Conservation (phyloP, 2,888 invertebrate species). For the Lypha dubia region DNA sequence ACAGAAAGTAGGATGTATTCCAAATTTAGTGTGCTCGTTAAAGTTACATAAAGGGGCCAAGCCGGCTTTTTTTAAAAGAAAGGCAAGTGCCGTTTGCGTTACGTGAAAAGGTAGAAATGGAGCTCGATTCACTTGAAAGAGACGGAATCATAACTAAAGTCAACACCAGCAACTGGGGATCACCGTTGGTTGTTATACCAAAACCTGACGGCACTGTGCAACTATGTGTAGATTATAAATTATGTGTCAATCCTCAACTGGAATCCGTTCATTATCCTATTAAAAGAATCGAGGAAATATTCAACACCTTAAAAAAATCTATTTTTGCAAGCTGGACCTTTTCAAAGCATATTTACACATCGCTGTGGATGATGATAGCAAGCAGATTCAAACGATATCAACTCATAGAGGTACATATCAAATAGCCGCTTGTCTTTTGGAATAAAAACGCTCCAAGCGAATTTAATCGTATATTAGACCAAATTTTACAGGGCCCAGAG, state of each 20-base stretch:
- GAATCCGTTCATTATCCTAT: background rate
- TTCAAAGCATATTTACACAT: background rate
- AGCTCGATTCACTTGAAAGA: slow-evolving; percentile 1
- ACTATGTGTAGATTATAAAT: background rate
- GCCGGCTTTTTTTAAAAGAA: slow-evolving; percentile 44
- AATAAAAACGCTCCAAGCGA: background rate
- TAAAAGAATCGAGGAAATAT: background rate
- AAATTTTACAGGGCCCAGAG: background rate
- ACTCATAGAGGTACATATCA: background rate
- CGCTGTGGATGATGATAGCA: background rate
- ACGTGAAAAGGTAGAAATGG: slow-evolving; percentile 4
- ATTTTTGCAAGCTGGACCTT: background rate
- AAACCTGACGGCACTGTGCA: background rate
- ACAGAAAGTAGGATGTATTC: background rate
- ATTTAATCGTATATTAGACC: background rate
- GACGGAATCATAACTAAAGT: slow-evolving; percentile 52
- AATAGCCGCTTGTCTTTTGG: background rate
- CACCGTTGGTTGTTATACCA: background rate
- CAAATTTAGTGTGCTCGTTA: background rate
- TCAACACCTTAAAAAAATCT: background rate
- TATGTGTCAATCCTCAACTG: background rate
- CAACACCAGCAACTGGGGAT: slow-evolving; percentile 26
- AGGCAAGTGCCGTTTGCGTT: slow-evolving; percentile 29
- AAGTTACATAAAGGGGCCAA: slow-evolving; percentile 48
- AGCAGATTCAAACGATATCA: background rate